Evolutionary conservation across 2,888 invertebrate species (phyloP), one percentile per base, ranked within the genome.

Genomic region (Cantharis nigra): DNA sequence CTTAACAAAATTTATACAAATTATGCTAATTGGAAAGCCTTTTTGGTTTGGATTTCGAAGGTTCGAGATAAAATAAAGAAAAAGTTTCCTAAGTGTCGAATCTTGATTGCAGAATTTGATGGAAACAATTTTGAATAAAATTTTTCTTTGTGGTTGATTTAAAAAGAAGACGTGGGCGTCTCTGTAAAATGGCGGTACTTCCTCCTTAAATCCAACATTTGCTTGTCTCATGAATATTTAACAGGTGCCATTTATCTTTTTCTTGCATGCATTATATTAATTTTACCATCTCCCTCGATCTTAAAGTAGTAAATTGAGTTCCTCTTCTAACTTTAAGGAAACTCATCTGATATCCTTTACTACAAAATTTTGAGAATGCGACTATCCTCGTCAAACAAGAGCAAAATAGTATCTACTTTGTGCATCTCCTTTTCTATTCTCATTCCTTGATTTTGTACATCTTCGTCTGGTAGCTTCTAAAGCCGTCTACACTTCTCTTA

Each of bases 221-320:
- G 87, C 86, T 86, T 86, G 87, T 85, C 86, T 86, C 86, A 85
- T 87, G 83, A 86, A 87, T 87, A 87, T 87, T 87, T 87, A 87
- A 85, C 87, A 87, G 87, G 87, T 87, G 84, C 81, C 83, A 81
- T 79, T 83, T 83, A 80, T 83, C 83, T 83, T 77, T 80, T 80
- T 81, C 79, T 79, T 79, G 72, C 77, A 72, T 72, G 33, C 72
- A 70, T 74, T 67, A 67, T 71, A 77, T 77, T 75, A 77, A 74
- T 75, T 71, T 76, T 13, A 33, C 73, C 73, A 30, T 79, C 77
- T 75, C 80, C 69, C 79, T 80, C 75, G 18, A 77, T 81, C 81
- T 79, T 80, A 70, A 81, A 81, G 81, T 79, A 79, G 77, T 71
- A 74, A 71, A 70, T 62, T 9, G 71, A 20, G 69, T 62, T 78